Percentiles rank a stretch among this genome's conserved stretches.
Conservation (phyloP, 2,797 vertebrate species). For the Hirundo rustica region DNA sequence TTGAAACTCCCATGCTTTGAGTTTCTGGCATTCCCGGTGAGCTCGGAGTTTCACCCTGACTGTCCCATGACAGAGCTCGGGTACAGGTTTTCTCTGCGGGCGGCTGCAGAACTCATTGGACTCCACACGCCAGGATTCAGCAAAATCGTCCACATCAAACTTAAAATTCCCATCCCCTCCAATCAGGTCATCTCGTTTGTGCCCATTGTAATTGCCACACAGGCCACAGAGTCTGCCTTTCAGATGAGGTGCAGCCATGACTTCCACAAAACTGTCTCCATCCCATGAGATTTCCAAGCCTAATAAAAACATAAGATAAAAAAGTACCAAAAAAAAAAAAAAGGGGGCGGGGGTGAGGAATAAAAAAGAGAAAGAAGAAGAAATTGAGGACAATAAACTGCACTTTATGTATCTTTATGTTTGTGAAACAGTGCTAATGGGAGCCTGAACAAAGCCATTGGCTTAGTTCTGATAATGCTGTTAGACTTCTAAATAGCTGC, state of each 20-base stretch:
- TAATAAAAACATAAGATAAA: slow-evolving; percentile 49
- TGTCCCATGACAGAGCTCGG: slow-evolving; percentile 88
- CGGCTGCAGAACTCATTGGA: slow-evolving; percentile 91
- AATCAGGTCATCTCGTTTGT: slow-evolving; percentile 92
- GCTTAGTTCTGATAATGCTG: background rate
- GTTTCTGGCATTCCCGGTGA: slow-evolving; percentile 93
- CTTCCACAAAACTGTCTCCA: slow-evolving; percentile 97
- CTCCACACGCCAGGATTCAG: slow-evolving; percentile 94
- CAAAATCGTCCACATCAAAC: slow-evolving; percentile 97
- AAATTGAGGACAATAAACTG: background rate
- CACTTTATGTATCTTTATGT: background rate
- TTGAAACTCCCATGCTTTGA: slow-evolving; percentile 95
- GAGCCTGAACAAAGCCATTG: background rate
- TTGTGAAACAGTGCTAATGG: background rate
- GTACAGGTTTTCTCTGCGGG: slow-evolving; percentile 79
- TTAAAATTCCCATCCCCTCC: slow-evolving; percentile 93
- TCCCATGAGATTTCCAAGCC: slow-evolving; percentile 99
- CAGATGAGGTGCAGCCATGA: slow-evolving; percentile 91
- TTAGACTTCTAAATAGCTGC: background rate
- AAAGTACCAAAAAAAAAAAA: background rate
- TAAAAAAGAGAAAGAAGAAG: background rate
- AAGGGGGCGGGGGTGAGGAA: no score
- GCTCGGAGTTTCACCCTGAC: slow-evolving; percentile 93
- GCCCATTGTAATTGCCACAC: slow-evolving; percentile 97
- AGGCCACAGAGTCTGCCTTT: slow-evolving; percentile 93